Base-by-base conservation (phyloP, 2,113 vertebrate species). In the Ceyx margarethae region DNA sequence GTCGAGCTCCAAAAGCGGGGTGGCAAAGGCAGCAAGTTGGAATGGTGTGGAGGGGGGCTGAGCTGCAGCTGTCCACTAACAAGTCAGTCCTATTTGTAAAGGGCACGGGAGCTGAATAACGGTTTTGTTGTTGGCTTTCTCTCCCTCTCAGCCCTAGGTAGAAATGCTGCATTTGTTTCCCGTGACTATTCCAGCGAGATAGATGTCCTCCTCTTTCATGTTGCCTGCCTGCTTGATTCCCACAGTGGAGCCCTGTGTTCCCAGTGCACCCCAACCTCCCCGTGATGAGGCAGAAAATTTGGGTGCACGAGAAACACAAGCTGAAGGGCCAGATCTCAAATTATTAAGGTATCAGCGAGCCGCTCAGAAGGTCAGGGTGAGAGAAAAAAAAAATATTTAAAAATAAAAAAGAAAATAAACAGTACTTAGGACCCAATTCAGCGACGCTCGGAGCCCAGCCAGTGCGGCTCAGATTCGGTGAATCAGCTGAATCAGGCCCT, bases 31-130 rank as follows among this genome's bases (percentile, higher is more conserved):
- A 91, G 95, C 89, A 88, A 94, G 95, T 93, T 89, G 90, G 81
- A 94, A 81, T 93, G 91, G 86, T 17, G 22, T 90, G 87, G 89
- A 92, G 90, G 90, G 89, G 84, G 86, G 93, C 79, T 87, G 92
- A 68, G 89, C 88, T 0, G 83, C 94, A 96, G 94, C 93, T 96
- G 90, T 85, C 90, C 94, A 89, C 77, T 90, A 95, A 95, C 90
- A 96, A 95, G 93, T 94, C 89, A 86, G 81, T 73, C 64, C 72
- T 95, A 80, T 96, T 94, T 85, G 86, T 87, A 95, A 93, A 92
- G 85, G 87, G 88, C 89, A 94, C 5, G 17, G 76, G 76, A 94
- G 87, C 93, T 94, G 93, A 96, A 94, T 95, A 94, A 89, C 86
- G 85, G 89, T 90, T 95, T 93, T 95, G 89, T 95, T 95, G 88